Evolutionary conservation across 2,888 invertebrate species (phyloP).

Genomic region (Drosophila cognata): DNA sequence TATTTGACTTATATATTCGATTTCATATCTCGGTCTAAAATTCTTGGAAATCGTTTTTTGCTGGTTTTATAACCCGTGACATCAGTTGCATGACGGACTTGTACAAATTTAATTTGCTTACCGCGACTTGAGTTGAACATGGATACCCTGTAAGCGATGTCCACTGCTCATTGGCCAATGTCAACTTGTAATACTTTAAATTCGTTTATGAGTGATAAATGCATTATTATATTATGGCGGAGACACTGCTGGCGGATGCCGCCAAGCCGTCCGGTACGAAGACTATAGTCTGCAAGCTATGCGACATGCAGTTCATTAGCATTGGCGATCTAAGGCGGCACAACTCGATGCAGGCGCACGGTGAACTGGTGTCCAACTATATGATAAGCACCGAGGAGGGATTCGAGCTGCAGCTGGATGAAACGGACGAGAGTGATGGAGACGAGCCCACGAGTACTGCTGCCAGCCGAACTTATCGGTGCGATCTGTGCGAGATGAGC

Average conservation of each 20-base stretch:
- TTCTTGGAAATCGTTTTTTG: constrained; percentile 33
- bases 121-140: constrained; percentile 8
- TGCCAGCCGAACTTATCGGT: constrained; percentile 61
- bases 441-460: constrained; percentile 33
- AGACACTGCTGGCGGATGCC: constrained; percentile 71
- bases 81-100: constrained; percentile 53
- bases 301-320: constrained; percentile 69
- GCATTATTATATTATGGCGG: constrained; percentile 58
- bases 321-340: constrained; percentile 71
- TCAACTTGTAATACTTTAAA: background rate
- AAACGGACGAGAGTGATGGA: constrained; percentile 83
- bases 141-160: constrained; percentile 5
- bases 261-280: constrained; percentile 78
- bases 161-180: background rate
- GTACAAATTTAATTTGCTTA: constrained; percentile 55
- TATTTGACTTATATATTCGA: constrained; percentile 18
- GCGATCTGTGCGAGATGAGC: constrained; percentile 77
- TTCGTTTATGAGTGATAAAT: background rate
- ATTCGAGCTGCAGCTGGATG: constrained; percentile 82
- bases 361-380: constrained; percentile 62
- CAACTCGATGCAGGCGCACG: constrained; percentile 55
- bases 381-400: constrained; percentile 83
- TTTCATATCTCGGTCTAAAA: constrained; percentile 20
- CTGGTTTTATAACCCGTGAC: constrained; percentile 28
- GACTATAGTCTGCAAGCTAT: constrained; percentile 76